Percentiles rank a stretch among this genome's conserved stretches.
These are phyloP conservation scores for Apotomis turbidana DNA, from an alignment of 2,888 invertebrate species.

Conservation along the genomic window DNA sequence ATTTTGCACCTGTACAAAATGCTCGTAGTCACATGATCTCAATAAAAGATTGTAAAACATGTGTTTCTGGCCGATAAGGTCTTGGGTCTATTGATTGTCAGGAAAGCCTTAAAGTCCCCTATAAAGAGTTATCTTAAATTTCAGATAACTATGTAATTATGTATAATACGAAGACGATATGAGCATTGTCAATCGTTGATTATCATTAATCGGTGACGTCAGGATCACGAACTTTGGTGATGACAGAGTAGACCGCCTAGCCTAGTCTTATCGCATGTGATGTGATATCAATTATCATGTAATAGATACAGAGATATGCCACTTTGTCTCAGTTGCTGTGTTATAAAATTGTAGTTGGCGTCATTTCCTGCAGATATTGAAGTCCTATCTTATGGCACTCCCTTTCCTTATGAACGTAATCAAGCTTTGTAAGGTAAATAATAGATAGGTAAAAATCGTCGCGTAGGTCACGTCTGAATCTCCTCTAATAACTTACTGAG, in stretches of 20 bases:
- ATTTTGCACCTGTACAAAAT: slow-evolving; percentile 18
- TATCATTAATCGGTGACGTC: slow-evolving; percentile 6
- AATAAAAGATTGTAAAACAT: slow-evolving; percentile 8
- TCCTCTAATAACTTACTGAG: too few relatives aligned
- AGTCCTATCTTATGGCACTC: neutral
- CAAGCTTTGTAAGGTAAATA: neutral
- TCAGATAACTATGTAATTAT: neutral
- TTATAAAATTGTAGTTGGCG: slow-evolving; percentile 1
- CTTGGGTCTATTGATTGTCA: too few relatives aligned
- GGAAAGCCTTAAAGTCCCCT: too few relatives aligned
- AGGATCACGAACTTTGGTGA: neutral
- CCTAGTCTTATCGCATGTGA: slow-evolving; percentile 4
- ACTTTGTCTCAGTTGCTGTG: neutral
- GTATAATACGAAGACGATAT: neutral
- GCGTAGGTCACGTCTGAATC: too few relatives aligned
- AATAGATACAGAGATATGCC: neutral
- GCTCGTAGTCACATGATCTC: slow-evolving; percentile 10
- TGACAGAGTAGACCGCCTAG: neutral
- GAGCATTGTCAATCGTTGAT: neutral
- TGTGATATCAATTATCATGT: neutral
- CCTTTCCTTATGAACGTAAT: neutral
- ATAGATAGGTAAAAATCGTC: too few relatives aligned
- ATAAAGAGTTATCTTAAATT: too few relatives aligned
- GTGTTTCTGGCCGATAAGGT: neutral
- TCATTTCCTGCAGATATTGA: slow-evolving; percentile 15